Percentiles rank a stretch among this genome's conserved stretches.
phyloP scores from a whole-genome alignment of 2,113 vertebrate genomes.

The Equus przewalskii region DNA sequence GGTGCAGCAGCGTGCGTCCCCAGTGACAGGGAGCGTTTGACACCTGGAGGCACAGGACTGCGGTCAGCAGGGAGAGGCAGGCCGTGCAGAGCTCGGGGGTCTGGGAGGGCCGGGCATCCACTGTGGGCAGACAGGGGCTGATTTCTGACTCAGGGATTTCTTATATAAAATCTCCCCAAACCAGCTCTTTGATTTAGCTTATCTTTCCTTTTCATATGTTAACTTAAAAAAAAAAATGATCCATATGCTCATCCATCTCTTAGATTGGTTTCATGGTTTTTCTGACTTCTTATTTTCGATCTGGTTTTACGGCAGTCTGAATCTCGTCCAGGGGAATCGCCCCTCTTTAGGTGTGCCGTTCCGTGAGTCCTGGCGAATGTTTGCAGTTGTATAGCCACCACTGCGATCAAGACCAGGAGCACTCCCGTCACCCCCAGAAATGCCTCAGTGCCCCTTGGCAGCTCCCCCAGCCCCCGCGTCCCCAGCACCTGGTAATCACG shows the following conservation, averaged over 20 bases:
- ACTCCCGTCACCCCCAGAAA: background rate
- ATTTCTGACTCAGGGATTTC: too few relatives aligned
- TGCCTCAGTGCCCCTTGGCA: background rate
- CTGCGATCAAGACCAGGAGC: fast-evolving
- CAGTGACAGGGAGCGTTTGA: fast-evolving
- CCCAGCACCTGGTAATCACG: conserved; percentile 51
- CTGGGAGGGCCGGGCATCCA: background rate
- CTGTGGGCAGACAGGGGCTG: background rate
- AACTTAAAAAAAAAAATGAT: too few relatives aligned
- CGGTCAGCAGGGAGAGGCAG: background rate
- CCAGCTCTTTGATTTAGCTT: background rate
- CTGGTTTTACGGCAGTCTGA: background rate
- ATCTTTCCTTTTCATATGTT: fast-evolving
- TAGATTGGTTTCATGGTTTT: fast-evolving
- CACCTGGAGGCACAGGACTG: background rate
- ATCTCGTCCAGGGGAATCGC: fast-evolving
- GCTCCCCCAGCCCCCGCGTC: background rate
- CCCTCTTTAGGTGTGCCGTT: background rate
- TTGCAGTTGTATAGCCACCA: background rate
- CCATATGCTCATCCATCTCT: fast-evolving
- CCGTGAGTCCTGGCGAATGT: background rate
- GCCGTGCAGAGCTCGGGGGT: fast-evolving
- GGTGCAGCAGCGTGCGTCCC: background rate
- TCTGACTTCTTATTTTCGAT: too few relatives aligned
- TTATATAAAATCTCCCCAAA: background rate